A percentile compares a stretch with the other conserved stretches of the same genome.
phyloP scores from a whole-genome alignment of 2,113 vertebrate species.

The Halichoeres trimaculatus region DNA sequence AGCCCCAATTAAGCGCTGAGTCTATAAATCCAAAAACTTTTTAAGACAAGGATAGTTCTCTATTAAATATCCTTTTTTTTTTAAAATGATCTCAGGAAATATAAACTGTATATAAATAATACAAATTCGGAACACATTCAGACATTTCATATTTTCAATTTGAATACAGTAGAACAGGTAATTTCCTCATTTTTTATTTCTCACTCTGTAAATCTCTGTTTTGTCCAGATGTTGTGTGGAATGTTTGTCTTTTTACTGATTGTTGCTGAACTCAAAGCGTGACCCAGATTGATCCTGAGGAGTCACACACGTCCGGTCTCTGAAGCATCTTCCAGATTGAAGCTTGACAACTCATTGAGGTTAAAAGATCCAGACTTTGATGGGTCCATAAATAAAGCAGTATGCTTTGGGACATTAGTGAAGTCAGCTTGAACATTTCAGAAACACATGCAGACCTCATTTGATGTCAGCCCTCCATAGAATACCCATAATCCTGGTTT shows the following conservation, averaged over 20 bases:
- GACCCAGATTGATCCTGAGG: not conserved
- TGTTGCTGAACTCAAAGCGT: not conserved
- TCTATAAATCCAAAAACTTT: too few relatives aligned
- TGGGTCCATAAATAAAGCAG: not conserved
- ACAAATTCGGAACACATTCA: too few relatives aligned
- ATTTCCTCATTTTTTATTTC: too few relatives aligned
- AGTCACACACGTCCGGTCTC: not conserved
- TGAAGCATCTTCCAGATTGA: not conserved
- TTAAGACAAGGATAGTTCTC: too few relatives aligned
- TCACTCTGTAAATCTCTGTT: too few relatives aligned
- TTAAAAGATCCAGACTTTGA: not conserved
- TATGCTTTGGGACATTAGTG: not conserved
- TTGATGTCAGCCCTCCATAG: not conserved
- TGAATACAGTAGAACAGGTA: too few relatives aligned
- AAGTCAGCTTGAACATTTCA: not conserved
- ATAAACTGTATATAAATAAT: too few relatives aligned
- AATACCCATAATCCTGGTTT: not conserved
- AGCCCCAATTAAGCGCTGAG: too few relatives aligned
- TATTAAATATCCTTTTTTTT: too few relatives aligned
- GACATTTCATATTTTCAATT: too few relatives aligned
- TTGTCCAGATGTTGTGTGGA: not conserved
- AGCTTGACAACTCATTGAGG: not conserved
- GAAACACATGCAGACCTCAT: slow-evolving; percentile 2
- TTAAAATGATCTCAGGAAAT: too few relatives aligned
- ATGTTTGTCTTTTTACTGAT: not conserved